Base-by-base conservation (phyloP, 2,888 invertebrate species). In the Crocallis elinguaria region DNA sequence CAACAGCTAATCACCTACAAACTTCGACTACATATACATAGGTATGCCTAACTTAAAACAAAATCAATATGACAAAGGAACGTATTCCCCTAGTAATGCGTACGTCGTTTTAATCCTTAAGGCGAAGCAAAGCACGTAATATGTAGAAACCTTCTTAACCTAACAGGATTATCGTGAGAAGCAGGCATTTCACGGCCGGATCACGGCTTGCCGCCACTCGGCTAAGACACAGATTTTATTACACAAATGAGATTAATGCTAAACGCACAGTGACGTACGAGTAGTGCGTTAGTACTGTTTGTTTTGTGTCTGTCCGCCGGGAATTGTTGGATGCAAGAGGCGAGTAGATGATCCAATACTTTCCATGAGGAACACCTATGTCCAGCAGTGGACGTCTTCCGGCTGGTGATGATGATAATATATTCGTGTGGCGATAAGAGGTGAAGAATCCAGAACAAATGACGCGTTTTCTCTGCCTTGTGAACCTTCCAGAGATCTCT, bases 131-230 rank as follows among this genome's bases (percentile, higher is more conserved):
- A 93, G 93, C 93, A 93, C 91, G 92, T 94, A 93, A 93, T 94
- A 93, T 93, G 93, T 93, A 93, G 93, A 93, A 93, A 93, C 93
- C 93, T 93, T 93, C 93, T 93, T 94, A 94, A 93, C 93, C 93
- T 94, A 94, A 94, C 93, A 93, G 93, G 94, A 94, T 94, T 94
- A 94, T 92, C 93, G 92, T 66, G 90, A 84, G 92, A 92, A 92
- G 93, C 85, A 86, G 88, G 92, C 90, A 88, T 88, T 88, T 89
- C 91, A 92, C 92, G 92, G 92, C 86, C 92, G 92, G 92, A 91
- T 92, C 88, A 87, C 83, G 83, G 82, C 81, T 81, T 82, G 80
- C 84, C 79, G 74, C 69, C 78, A 85, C 88, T 91, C 78, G 78
- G 86, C 87, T 91, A 90, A 90, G 83, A 83, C 88, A 82, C 86